Percentiles rank a stretch among this genome's conserved stretches.
phyloP scores from a whole-genome alignment of 2,888 invertebrate species.

The Celastrina argiolus region DNA sequence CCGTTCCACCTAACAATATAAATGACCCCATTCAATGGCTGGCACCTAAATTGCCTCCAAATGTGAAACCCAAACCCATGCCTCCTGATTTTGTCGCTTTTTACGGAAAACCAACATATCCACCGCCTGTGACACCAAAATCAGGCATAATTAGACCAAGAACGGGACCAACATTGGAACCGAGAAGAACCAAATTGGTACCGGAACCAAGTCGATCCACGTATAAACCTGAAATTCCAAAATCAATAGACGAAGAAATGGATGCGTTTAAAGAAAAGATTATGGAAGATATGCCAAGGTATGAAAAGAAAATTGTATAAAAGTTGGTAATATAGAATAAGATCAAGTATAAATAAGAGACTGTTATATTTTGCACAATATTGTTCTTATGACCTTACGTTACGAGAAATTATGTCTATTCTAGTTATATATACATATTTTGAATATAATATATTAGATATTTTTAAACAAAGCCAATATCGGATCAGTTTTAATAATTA shows the following conservation, averaged over 20 bases:
- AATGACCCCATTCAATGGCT: conserved; percentile 29
- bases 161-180: conserved; percentile 24
- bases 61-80: conserved; percentile 18
- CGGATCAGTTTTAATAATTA: too few species aligned
- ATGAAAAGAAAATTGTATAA: conserved; percentile 29
- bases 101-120: conserved; percentile 30
- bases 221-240: conserved; percentile 28
- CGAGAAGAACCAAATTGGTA: conserved; percentile 19
- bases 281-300: conserved; percentile 37
- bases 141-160: conserved; percentile 36
- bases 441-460: too few species aligned
- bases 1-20: conserved; percentile 32
- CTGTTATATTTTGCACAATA: too few species aligned
- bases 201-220: conserved; percentile 23
- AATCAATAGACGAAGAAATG: conserved; percentile 36
- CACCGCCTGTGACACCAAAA: conserved; percentile 35
- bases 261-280: conserved; percentile 38
- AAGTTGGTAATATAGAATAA: too few species aligned
- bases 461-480: too few species aligned
- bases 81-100: conserved; percentile 22
- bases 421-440: too few species aligned
- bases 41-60: conserved; percentile 27
- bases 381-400: too few species aligned
- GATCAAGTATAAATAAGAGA: too few species aligned
- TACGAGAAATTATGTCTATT: too few species aligned